Base-by-base conservation (phyloP, 2,888 invertebrate species). In the Noctua fimbriata region DNA sequence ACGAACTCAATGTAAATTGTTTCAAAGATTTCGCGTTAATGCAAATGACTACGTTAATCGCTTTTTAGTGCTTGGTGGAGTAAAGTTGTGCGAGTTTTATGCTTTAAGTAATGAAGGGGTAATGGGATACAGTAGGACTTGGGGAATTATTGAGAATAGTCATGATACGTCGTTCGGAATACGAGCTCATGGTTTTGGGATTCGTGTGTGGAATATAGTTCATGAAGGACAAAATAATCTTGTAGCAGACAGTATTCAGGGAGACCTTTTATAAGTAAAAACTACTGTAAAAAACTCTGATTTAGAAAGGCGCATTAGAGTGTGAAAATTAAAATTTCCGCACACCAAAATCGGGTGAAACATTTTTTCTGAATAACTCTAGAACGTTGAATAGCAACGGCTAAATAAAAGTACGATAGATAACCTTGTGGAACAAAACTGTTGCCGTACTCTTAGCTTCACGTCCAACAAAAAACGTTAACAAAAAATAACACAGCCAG, bases 371-470 rank as follows among this genome's bases (percentile, higher is more conserved):
- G 92, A 91, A 92, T 93, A 93, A 93, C 93, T 94, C 93, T 90
- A 91, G 92, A 94, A 92, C 91, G 93, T 91, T 92, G 92, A 93
- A 90, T 92, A 93, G 91, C 92, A 92, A 92, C 93, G 90, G 88
- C 92, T 90, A 91, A 92, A 93, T 94, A 93, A 86, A 89, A 89
- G 89, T 86, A 82, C 81, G 87, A 85, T 82, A 89, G 92, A 91
- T 93, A 95, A 95, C 96, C 96, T 96, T 96, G 96, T 91, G 89
- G 92, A 94, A 94, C 92, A 92, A 93, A 95, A 95, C 94, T 93
- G 95, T 94, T 92, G 93, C 92, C 91, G 91, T 90, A 89, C 92
- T 89, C 93, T 91, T 91, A 90, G 93, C 92, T 94, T 93, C 92
- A 92, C 92, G 93, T 90, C 90, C 88, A 88, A 90, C 92, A 95